Conservation (phyloP, 2,797 vertebrate species). For the Anguilla megastoma region DNA sequence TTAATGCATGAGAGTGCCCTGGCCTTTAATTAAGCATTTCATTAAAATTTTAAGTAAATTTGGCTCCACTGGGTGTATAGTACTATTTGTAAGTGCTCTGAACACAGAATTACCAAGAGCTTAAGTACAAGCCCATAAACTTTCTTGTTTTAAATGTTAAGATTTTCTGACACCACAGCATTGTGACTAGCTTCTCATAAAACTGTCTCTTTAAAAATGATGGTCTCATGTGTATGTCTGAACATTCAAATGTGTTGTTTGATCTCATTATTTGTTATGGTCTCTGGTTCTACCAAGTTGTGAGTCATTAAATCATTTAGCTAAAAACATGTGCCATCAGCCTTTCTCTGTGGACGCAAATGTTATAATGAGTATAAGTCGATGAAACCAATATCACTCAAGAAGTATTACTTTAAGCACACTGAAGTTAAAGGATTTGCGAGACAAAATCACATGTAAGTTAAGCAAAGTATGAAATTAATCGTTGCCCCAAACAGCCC, state of each 20-base stretch:
- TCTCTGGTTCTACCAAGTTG: not conserved
- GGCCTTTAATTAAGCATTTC: slow-evolving; percentile 51
- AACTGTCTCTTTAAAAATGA: not conserved
- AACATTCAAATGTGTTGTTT: not conserved
- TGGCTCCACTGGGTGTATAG: slow-evolving; percentile 33
- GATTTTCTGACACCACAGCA: not conserved
- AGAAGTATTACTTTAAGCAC: not conserved
- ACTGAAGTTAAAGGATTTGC: not conserved
- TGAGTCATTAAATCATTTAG: not conserved
- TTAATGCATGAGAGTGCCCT: slow-evolving; percentile 8
- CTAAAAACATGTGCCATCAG: not conserved
- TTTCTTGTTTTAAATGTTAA: not conserved
- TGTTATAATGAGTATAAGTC: not conserved
- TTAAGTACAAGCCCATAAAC: not conserved
- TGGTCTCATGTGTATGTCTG: not conserved
- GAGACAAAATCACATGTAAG: not conserved
- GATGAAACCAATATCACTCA: not conserved
- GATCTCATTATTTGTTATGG: not conserved
- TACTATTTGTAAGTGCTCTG: not conserved
- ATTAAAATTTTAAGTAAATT: slow-evolving; percentile 41
- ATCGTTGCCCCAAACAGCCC: not conserved
- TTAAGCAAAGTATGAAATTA: not conserved
- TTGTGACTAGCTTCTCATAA: not conserved
- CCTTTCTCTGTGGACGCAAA: not conserved
- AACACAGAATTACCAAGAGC: not conserved